Evolutionary conservation across 1,140 invertebrate species (phyloP), one percentile per base, ranked within the genome.

Genomic region (Psix sp.): DNA sequence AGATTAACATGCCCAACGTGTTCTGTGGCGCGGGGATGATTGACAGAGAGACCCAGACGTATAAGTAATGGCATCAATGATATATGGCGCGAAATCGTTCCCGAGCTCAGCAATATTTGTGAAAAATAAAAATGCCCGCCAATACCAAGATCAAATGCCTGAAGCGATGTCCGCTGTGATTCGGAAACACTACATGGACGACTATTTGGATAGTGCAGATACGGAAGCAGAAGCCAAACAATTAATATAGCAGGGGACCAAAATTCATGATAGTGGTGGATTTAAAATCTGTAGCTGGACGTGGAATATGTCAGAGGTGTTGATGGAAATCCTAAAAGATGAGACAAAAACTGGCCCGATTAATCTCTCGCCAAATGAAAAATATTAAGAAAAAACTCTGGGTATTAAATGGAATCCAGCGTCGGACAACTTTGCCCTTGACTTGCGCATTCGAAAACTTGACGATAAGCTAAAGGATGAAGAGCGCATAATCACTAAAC

Each of bases 11-110:
- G 60, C 65, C 0, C 74, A 81, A 45, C 60, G 77, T 10, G 82
- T 80, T 57, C 59, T 85, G 5, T 84, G 80, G 79, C 38, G 77
- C 5, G 63, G 40, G 36, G 26, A 76, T 7, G 48, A 52, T 1
- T 63, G 77, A 39, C 57, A 70, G n/a, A 78, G n/a, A 70, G 45
- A 45, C 63, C 83, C 0, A 63, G 71, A 13, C 70, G 82, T 40
- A n/a, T 82, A 80, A 26, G 17, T 18, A 1, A 84, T 87, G 81
- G 74, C 54, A 0, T 80, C 77, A 0, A 77, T 84, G 67, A 72
- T 77, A n/a, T 84, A n/a, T 82, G 80, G 77, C 51, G 75, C 78
- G 29, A 76, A 74, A 5, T 81, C 77, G 42, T 79, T 80, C 2
- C 80, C 80, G 0, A 77, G 68, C 16, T 59, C 76, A 5, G 79